These are phyloP conservation scores for Ricordea florida DNA, from an alignment of 92 coral and sea anemone species.

Conservation along the genomic window DNA sequence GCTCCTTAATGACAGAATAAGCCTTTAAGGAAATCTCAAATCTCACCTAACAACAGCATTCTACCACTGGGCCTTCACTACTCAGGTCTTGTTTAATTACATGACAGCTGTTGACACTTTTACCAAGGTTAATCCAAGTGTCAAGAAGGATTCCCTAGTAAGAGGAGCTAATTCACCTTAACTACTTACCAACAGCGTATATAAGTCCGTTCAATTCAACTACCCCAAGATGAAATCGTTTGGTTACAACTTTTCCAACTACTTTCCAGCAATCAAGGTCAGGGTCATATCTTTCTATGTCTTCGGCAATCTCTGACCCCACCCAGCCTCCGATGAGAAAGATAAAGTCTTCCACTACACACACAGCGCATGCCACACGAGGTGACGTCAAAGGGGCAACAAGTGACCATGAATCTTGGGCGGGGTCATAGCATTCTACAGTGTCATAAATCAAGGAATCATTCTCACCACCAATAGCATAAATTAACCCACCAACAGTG, in stretches of 20 bases:
- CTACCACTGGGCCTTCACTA: no score
- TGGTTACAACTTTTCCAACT: slow-evolving; percentile 84
- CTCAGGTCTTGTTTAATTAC: no score
- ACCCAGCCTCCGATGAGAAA: slow-evolving; percentile 99
- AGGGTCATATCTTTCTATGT: slow-evolving; percentile 88
- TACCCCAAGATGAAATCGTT: slow-evolving; percentile 86
- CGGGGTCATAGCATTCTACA: slow-evolving; percentile 88
- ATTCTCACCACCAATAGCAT: slow-evolving; percentile 96
- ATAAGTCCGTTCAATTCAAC: slow-evolving; percentile 81
- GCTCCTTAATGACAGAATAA: no score
- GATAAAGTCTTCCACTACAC: slow-evolving; percentile 81
- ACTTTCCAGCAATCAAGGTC: slow-evolving; percentile 79
- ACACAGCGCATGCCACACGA: slow-evolving; percentile 90
- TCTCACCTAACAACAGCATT: no score
- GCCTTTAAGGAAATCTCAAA: no score
- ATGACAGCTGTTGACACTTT: no score
- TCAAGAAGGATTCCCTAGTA: no score
- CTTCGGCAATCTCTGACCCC: slow-evolving; percentile 88
- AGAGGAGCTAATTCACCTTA: neutral
- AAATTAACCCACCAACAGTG: slow-evolving; percentile 73
- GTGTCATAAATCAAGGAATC: slow-evolving; percentile 95
- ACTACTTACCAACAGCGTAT: slow-evolving; percentile 78
- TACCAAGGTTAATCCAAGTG: neutral
- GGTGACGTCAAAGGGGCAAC: slow-evolving; percentile 84
- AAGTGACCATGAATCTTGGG: slow-evolving; percentile 75